Base-by-base conservation (phyloP, 1,140 invertebrate species). In the Musca domestica region DNA sequence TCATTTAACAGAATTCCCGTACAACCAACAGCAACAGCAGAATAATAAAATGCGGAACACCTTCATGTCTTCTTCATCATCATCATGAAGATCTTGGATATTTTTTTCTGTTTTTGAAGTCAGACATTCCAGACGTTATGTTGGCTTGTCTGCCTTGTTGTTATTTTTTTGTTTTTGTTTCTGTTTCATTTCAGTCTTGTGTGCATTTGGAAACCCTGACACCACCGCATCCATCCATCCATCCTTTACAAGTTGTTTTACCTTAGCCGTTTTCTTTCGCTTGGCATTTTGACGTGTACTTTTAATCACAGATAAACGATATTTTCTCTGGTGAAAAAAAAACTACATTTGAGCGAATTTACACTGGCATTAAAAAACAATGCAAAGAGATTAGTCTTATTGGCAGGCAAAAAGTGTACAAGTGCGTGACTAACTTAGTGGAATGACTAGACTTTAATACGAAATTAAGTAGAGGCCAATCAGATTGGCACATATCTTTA, bases 241-340 rank as follows among this genome's bases (percentile, higher is more conserved):
- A 41, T 41, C 34, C 34, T 41, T 41, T 41, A 2, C 34, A 41
- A 41, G 34, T 41, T 41, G 4, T 41, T 41, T 41, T 41, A 12
- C 34, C 10, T 5, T 41, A 2, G 10, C 5, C 10, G 34, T 41
- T 41, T 41, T 12, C 12, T 41, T 41, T 41, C 5, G 34, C 34
- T 41, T 41, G 34, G 19, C 56, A 61, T 61, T 41, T 52, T 69
- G 68, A 69, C 54, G 52, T 66, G 46, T 52, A 67, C 51, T 72
- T 77, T 76, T 75, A 79, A 80, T 77, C 74, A 80, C 74, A 80
- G 76, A 79, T 80, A 80, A 79, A 77, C 76, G 76, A 76, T 80
- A 80, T 79, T 77, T 41, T 80, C 79, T 80, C 76, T 79, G 70
- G 30, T 74, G 74, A 74, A 77, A 74, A 77, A 61, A 77, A 78